Evolutionary conservation across 2,797 vertebrate species (phyloP).

Genomic region (Hoplostethus mediterraneus): DNA sequence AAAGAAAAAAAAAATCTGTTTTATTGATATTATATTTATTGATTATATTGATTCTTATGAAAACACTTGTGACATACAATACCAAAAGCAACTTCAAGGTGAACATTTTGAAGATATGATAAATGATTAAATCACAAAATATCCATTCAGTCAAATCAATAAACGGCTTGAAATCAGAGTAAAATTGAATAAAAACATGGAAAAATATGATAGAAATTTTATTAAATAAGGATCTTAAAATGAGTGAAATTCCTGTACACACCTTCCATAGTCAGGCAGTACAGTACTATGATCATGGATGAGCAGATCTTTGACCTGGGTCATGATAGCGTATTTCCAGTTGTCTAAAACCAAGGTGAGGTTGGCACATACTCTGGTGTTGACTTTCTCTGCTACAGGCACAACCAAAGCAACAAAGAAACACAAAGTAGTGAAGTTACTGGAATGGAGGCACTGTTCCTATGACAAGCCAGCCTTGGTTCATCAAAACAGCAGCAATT

Average conservation of each 20-base stretch:
- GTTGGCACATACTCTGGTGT: slow-evolving; percentile 85
- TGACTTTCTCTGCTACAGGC: slow-evolving; percentile 72
- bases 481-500: too few relatives aligned
- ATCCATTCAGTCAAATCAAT: too few relatives aligned
- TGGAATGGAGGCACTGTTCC: too few relatives aligned
- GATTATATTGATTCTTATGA: too few relatives aligned
- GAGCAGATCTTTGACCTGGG: slow-evolving; percentile 90
- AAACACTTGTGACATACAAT: too few relatives aligned
- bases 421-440: neutral
- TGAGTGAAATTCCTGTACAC: slow-evolving; percentile 1
- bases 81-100: too few relatives aligned
- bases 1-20: neutral
- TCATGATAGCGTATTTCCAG: slow-evolving; percentile 92
- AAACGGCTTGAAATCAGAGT: neutral
- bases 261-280: slow-evolving; percentile 91
- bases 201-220: neutral
- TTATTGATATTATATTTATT: too few relatives aligned
- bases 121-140: neutral
- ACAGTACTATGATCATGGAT: slow-evolving; percentile 89
- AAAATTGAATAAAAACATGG: neutral
- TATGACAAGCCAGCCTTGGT: too few relatives aligned
- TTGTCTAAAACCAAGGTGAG: slow-evolving; percentile 91
- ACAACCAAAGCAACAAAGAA: neutral
- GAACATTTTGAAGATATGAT: too few relatives aligned
- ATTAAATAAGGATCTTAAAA: neutral